Base-by-base conservation (phyloP, 2,888 invertebrate genomes). In the Tryphoninae sp. region DNA sequence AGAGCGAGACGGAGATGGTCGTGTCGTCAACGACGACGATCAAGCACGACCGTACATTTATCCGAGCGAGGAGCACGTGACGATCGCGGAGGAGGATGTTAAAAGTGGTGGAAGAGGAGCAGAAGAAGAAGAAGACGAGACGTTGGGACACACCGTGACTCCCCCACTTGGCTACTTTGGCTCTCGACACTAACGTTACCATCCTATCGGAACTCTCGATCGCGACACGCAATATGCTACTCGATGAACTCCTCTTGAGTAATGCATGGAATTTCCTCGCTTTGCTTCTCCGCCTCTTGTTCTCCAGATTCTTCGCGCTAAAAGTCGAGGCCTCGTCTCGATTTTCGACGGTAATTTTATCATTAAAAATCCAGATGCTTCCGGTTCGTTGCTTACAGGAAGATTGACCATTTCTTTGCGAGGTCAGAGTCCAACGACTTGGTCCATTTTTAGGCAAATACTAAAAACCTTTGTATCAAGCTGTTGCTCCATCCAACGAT, bases 31-130 rank as follows among this genome's bases (percentile, higher is more conserved):
- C 62, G 58, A 74, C 68, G 67, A 74, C 79, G 55, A 74, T 79
- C 68, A 74, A 67, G 65, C 23, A 75, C 49, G 55, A 42, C 67
- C 58, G 53, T 33, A 23, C 53, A 22, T 64, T 75, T 67, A 67
- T 58, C 58, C 55, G 62, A 58, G 75, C 58, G 64, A 33, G 33
- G 33, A 61, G 80, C 78, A 75, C 75, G 75, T 75, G 80, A 75
- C 80, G 75, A 80, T 16, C 71, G 75, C 59, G 75, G 68, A 79
- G 79, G 79, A 73, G 73, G 75, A 80, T 71, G 78, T 71, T 71
- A 22, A 78, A 71, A 78, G 64, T 16, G 42, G 11, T 42, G 42
- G 40, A 16, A 64, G 64, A 42, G 42, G 64, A 64, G 64, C 19
- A 71, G 55, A 61, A 22, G 55, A 53, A 26, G 53, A 19, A 45